Percentiles rank a stretch among this genome's conserved stretches.
phyloP scores from a whole-genome alignment of 2,888 invertebrate genomes.

The Eurytoma californica region DNA sequence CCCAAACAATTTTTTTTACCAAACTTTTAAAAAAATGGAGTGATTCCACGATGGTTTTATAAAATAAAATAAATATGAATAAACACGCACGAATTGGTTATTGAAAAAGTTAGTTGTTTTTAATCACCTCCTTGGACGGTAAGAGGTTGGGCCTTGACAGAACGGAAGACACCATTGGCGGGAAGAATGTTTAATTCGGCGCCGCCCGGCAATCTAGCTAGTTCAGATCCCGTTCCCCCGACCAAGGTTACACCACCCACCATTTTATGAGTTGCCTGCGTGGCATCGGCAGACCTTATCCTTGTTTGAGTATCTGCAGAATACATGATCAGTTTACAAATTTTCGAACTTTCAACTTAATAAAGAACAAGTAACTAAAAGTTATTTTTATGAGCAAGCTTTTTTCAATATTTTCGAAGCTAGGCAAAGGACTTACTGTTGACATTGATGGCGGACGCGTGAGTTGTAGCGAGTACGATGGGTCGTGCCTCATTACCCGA shows the following conservation, averaged over 20 bases:
- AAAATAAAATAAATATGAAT: not conserved
- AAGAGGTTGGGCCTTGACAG: constrained; percentile 68
- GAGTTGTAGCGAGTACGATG: constrained; percentile 69
- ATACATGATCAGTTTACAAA: not conserved
- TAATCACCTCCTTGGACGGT: constrained; percentile 70
- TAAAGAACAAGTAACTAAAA: no score
- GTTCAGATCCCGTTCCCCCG: constrained; percentile 71
- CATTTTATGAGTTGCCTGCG: constrained; percentile 74
- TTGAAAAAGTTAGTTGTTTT: constrained; percentile 19
- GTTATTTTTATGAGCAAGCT: no score
- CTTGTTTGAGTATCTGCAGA: constrained; percentile 70
- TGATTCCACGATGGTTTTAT: no score
- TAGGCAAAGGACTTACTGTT: constrained; percentile 65
- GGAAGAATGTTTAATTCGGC: constrained; percentile 74
- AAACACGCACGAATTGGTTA: not conserved
- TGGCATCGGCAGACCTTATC: constrained; percentile 70
- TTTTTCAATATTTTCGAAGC: no score
- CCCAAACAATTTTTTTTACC: no score
- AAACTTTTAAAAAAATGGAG: no score
- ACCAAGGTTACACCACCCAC: constrained; percentile 73
- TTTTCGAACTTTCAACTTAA: no score
- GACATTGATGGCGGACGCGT: constrained; percentile 71
- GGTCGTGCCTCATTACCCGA: constrained; percentile 71
- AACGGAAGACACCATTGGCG: constrained; percentile 71
- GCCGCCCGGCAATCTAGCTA: constrained; percentile 73